Evolutionary conservation across 2,113 vertebrate species (phyloP).

Genomic region (Bubo blakistoni): DNA sequence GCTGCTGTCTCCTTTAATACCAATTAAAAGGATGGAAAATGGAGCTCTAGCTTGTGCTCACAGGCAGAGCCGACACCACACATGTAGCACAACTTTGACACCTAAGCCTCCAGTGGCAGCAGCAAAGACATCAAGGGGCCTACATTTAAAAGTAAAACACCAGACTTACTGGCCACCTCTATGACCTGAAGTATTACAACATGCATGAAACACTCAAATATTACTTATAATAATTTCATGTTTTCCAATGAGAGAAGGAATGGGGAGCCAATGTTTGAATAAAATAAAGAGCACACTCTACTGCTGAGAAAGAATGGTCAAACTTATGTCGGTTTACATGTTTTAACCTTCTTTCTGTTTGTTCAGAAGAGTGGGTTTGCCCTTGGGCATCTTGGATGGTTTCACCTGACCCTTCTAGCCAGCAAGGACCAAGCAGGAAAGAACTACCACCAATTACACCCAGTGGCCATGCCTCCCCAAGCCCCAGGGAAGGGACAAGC

Average conservation of each 20-base stretch:
- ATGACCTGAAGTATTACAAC: neutral
- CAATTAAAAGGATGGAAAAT: constrained; percentile 24
- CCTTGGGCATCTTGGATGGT: neutral
- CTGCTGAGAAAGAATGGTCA: neutral
- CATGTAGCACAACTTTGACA: constrained; percentile 15
- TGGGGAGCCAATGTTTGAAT: neutral
- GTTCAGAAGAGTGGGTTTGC: neutral
- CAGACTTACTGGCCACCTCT: neutral
- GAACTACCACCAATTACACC: neutral
- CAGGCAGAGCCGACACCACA: constrained; percentile 36
- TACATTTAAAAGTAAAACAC: neutral
- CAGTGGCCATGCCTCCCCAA: neutral
- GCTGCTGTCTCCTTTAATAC: constrained; percentile 53
- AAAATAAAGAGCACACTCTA: neutral
- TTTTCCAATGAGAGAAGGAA: neutral
- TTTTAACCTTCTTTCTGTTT: neutral
- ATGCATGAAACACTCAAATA: neutral
- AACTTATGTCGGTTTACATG: neutral
- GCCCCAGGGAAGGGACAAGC: neutral
- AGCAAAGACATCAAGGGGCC: neutral
- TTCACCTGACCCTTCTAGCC: neutral
- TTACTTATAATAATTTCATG: constrained; percentile 9
- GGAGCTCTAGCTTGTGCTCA: neutral
- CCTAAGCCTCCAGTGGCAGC: constrained; percentile 25
- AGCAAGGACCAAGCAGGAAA: neutral